A percentile compares a stretch with the other conserved stretches of the same genome.
Evolutionary conservation across 2,113 vertebrate genomes (phyloP).

Genomic region (Lynx canadensis): DNA sequence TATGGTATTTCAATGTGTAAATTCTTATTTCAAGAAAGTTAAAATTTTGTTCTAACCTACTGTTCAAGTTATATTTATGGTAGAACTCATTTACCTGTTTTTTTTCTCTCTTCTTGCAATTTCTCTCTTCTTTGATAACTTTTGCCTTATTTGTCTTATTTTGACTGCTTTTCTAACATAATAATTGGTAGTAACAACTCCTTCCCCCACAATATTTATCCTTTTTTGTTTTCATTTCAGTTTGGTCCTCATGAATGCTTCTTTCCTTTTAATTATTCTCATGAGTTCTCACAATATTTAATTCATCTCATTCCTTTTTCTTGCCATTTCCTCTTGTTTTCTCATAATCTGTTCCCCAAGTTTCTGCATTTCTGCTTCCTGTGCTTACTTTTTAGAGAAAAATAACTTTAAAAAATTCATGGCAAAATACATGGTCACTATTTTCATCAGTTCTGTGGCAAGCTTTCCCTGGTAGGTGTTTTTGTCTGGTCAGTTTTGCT

Average conservation of each 20-base stretch:
- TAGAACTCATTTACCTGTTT: not conserved
- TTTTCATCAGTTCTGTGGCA: not conserved
- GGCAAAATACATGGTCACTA: not conserved
- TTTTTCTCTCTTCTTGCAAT: not conserved
- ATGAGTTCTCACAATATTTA: not conserved
- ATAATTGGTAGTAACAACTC: not conserved
- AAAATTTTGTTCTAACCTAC: not conserved
- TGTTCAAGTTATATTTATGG: not conserved
- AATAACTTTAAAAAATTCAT: not conserved
- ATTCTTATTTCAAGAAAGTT: not conserved
- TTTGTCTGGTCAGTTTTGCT: not conserved
- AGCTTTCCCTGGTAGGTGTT: not conserved
- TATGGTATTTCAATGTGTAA: not conserved
- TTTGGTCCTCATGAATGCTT: not conserved
- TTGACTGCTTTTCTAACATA: not conserved
- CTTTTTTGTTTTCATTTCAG: slow-evolving; percentile 12
- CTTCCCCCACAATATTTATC: not conserved
- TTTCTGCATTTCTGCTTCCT: not conserved
- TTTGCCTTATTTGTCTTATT: not conserved
- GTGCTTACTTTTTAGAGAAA: not conserved
- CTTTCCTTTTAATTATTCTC: not conserved
- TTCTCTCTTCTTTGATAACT: not conserved
- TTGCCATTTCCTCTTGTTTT: not conserved
- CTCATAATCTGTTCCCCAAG: not conserved
- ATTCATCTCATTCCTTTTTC: not conserved